Percentiles rank a stretch among this genome's conserved stretches.
phyloP scores from a whole-genome alignment of 2,113 vertebrate genomes.

The Ancistrus triradiatus region DNA sequence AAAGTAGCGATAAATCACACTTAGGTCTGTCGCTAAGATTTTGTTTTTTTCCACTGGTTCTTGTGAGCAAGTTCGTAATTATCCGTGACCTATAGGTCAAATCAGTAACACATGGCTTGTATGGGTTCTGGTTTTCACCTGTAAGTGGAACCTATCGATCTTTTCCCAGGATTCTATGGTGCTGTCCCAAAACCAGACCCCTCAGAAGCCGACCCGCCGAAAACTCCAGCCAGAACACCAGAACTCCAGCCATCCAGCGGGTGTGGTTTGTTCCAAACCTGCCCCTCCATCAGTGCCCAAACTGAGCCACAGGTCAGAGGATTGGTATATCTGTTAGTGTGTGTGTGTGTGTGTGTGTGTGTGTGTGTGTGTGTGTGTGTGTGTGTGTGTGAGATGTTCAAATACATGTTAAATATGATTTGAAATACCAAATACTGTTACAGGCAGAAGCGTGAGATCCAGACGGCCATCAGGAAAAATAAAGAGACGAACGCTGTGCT shows the following conservation, averaged over 20 bases:
- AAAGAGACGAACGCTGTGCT: conserved; percentile 91
- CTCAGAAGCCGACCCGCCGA: conserved; percentile 84
- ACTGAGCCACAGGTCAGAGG: conserved; percentile 75
- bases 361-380: conserved; percentile 16
- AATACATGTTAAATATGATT: too few relatives aligned
- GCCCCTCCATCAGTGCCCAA: conserved; percentile 63
- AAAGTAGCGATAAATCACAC: too few relatives aligned
- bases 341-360: background rate
- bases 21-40: too few relatives aligned
- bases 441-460: conserved; percentile 90
- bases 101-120: too few relatives aligned
- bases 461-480: conserved; percentile 91
- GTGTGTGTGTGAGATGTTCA: conserved; percentile 18
- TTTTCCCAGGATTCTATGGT: conserved; percentile 66
- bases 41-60: too few relatives aligned
- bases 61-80: too few relatives aligned
- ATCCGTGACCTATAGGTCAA: too few relatives aligned
- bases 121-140: too few relatives aligned
- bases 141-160: too few relatives aligned
- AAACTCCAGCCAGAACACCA: conserved; percentile 80
- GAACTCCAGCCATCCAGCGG: conserved; percentile 46
- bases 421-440: too few relatives aligned
- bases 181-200: conserved; percentile 69
- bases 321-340: background rate
- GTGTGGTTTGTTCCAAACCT: conserved; percentile 52